These are phyloP conservation scores for Nasonia giraulti DNA, from an alignment of 1,140 invertebrate species.

Conservation along the genomic window DNA sequence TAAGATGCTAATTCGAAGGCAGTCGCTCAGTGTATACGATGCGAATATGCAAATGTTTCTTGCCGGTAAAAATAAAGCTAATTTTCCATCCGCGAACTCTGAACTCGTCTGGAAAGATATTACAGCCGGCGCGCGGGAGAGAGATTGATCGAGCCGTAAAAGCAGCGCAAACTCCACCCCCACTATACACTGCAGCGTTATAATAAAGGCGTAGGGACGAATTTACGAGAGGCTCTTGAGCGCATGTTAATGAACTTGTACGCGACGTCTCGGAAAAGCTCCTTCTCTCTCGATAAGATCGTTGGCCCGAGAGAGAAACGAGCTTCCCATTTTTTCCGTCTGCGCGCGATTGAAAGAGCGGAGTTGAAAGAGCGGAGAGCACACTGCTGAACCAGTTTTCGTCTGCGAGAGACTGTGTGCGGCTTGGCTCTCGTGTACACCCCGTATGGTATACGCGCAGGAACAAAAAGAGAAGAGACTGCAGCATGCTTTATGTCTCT, in stretches of 20 bases:
- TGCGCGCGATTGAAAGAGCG: background rate
- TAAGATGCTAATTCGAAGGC: background rate
- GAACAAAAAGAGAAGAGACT: background rate
- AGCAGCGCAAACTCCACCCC: background rate
- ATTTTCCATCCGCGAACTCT: too few species aligned
- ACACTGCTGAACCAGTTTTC: conserved; percentile 44
- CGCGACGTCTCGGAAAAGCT: background rate
- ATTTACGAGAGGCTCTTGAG: conserved; percentile 2
- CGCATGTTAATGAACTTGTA: conserved; percentile 33
- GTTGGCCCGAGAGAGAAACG: background rate
- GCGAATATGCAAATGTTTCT: too few species aligned
- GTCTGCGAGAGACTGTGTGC: background rate
- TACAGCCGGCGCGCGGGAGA: background rate
- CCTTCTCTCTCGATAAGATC: conserved; percentile 6
- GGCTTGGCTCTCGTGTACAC: background rate
- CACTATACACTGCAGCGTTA: background rate
- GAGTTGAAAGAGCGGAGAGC: background rate
- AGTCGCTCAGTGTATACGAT: background rate
- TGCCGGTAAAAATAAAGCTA: too few species aligned
- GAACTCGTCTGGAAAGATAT: too few species aligned
- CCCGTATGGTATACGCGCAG: too few species aligned
- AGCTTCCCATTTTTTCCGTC: background rate
- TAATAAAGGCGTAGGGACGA: conserved; percentile 2
- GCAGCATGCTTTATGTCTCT: background rate
- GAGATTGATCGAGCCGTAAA: background rate